Evolutionary conservation across 2,888 invertebrate genomes (phyloP), one percentile per base, ranked within the genome.

Genomic region (Amblyteles armatorius): DNA sequence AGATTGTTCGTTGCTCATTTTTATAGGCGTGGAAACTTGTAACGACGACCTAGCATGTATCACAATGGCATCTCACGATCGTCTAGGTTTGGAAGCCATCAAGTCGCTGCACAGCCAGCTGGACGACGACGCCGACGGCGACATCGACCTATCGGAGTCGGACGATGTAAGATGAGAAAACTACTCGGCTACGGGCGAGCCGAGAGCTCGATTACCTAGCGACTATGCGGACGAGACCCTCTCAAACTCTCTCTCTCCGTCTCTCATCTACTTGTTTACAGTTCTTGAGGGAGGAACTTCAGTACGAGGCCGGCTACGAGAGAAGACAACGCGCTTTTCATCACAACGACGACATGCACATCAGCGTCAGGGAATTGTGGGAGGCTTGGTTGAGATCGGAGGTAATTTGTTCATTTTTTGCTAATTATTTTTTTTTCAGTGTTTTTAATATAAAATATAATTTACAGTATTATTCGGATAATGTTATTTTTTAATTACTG

Each of bases 71-170:
- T 95, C 96, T 82, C 97, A 96, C 92, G 99, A 99, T 95, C 96
- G 96, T 88, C 95, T 97, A 77, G 98, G 98, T 40, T 96, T 98
- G 92, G 99, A 99, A 94, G 99, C 99, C 81, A 99, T 99, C 92
- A 96, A 96, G 87, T 96, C 97, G 89, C 96, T 99, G 63, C 99
- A 99, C 95, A 95, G 97, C 87, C 98, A 99, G 94, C 95, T 99
- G 88, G 99, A 99, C 94, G 99, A 99, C 93, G 99, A 99, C 95
- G 97, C 98, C 90, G 98, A 99, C 94, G 99, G 99, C 85, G 98
- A 98, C 94, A 98, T 99, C 88, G 99, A 99, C 94, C 96, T 99
- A 86, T 97, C 98, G 88, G 99, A 99, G 95, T 99, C 99, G 88
- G 98, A 99, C 94, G 99, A 99, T 95, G 99, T 99, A 94, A 95